Evolutionary conservation across 2,888 invertebrate species (phyloP).

Genomic region (Chalcis sispes): DNA sequence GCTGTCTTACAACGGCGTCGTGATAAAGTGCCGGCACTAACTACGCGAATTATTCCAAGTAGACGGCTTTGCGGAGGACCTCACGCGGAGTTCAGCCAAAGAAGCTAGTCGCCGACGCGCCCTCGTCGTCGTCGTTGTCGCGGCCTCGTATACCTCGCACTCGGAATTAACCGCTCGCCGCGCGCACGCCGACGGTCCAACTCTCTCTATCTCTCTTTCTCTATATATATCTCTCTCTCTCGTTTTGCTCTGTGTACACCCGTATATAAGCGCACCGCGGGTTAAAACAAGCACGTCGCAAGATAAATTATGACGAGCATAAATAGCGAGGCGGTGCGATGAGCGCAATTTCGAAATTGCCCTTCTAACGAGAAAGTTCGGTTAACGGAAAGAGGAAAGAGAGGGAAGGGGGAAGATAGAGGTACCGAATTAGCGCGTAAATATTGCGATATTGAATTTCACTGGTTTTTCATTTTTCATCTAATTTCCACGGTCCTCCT

Average conservation of each 20-base stretch:
- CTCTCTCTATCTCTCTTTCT: too few species aligned
- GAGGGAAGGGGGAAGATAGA: not conserved
- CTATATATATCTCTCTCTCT: too few species aligned
- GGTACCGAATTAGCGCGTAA: conserved; percentile 29
- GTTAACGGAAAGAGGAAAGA: not conserved
- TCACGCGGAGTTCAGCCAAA: conserved; percentile 56
- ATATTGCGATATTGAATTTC: conserved; percentile 55
- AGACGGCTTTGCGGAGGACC: conserved; percentile 57
- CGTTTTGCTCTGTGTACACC: too few species aligned
- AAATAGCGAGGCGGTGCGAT: conserved; percentile 45
- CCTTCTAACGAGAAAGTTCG: not conserved
- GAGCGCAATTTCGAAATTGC: conserved; percentile 45
- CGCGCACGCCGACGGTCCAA: too few species aligned
- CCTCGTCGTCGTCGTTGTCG: conserved; percentile 3
- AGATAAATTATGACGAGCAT: conserved; percentile 59
- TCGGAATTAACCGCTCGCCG: conserved; percentile 53
- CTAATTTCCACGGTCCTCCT: conserved; percentile 35
- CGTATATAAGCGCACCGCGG: too few species aligned
- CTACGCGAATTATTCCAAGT: conserved; percentile 71
- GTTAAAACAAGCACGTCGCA: conserved; percentile 55
- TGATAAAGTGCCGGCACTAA: conserved; percentile 69
- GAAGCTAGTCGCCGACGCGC: conserved; percentile 56
- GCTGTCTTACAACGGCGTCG: conserved; percentile 62
- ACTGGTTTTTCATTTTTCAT: conserved; percentile 40
- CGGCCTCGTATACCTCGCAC: conserved; percentile 26